Percentiles rank a stretch among this genome's conserved stretches.
These are phyloP conservation scores for Hirtodrosophila cameraria DNA, from an alignment of 2,888 invertebrate genomes.

Conservation along the genomic window DNA sequence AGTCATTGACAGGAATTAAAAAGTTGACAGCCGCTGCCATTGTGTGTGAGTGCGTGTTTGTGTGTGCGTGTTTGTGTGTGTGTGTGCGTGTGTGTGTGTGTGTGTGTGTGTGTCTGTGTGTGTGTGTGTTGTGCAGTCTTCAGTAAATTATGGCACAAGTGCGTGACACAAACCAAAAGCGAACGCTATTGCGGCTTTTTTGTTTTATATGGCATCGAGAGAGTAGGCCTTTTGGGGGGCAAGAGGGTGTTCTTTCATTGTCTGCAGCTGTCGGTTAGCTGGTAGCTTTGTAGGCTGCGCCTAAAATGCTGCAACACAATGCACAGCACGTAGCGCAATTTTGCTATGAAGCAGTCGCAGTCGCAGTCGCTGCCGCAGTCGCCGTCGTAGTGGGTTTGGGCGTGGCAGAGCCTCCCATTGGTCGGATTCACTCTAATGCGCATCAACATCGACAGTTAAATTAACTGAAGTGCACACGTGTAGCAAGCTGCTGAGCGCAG, in stretches of 20 bases:
- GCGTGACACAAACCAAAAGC: slow-evolving; percentile 67
- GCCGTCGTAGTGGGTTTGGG: background rate
- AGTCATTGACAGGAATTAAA: slow-evolving; percentile 75
- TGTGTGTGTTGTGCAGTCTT: slow-evolving; percentile 45
- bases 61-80: slow-evolving; percentile 5
- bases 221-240: too few relatives aligned
- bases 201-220: too few relatives aligned
- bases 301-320: slow-evolving; percentile 76
- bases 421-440: slow-evolving; percentile 53
- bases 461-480: slow-evolving; percentile 51
- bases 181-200: slow-evolving; percentile 44
- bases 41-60: too few relatives aligned
- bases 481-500: slow-evolving; percentile 9
- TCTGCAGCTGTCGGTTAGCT: slow-evolving; percentile 54
- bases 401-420: background rate
- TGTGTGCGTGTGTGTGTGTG: slow-evolving; percentile 4
- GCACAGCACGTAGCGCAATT: slow-evolving; percentile 75
- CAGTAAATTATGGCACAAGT: slow-evolving; percentile 77
- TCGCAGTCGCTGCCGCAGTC: background rate
- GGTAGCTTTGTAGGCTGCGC: slow-evolving; percentile 41
- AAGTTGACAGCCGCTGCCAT: slow-evolving; percentile 65
- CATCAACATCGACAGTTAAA: slow-evolving; percentile 63
- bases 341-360: slow-evolving; percentile 53
- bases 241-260: slow-evolving; percentile 54
- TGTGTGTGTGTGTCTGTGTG: slow-evolving; percentile 16